Base-by-base conservation (phyloP, 2,888 invertebrate species). In the Callimorpha dominula region DNA sequence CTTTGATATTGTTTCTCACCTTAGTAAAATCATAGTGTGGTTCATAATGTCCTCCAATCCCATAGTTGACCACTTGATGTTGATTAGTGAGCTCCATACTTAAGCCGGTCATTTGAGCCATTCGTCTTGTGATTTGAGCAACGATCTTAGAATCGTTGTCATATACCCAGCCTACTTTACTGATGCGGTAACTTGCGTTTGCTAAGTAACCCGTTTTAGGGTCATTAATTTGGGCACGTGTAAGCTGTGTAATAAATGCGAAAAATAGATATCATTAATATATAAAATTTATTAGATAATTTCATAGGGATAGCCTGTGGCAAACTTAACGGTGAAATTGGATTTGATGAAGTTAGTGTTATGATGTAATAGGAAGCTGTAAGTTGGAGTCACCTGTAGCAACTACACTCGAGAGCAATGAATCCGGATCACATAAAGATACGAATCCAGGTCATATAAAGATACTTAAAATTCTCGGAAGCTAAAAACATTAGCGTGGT, bases 31-130 rank as follows among this genome's bases (percentile, higher is more conserved):
- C 99, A 93, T 97, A 99, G 94, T 99, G 99, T 17, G 99, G 99
- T 89, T 99, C 99, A 92, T 99, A 99, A 91, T 99, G 99, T 0
- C 99, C 99, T 5, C 99, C 99, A 81, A 99, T 98, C 43, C 99
- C 99, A 92, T 99, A 99, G 96, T 99, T 99, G 78, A 99, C 99
- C 67, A 99, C 99, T 95, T 99, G 99, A 81, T 99, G 96, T 89
- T 99, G 99, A 92, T 99, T 99, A 0, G 99, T 99, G 0, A 99
- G 98, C 15, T 96, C 95, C 96, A 99, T 97, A 67, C 97, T 97
- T 78, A 99, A 96, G 15, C 98, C 98, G 1, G 99, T 98, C 96
- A 99, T 97, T 89, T 98, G 97, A 70, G 97, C 97, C 3, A 99
- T 97, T 70, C 99, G 96, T 76, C 96, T 96, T 71, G 98, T 97